These are phyloP conservation scores for Cyclophora albipunctata DNA, from an alignment of 2,888 invertebrate genomes.

Conservation along the genomic window DNA sequence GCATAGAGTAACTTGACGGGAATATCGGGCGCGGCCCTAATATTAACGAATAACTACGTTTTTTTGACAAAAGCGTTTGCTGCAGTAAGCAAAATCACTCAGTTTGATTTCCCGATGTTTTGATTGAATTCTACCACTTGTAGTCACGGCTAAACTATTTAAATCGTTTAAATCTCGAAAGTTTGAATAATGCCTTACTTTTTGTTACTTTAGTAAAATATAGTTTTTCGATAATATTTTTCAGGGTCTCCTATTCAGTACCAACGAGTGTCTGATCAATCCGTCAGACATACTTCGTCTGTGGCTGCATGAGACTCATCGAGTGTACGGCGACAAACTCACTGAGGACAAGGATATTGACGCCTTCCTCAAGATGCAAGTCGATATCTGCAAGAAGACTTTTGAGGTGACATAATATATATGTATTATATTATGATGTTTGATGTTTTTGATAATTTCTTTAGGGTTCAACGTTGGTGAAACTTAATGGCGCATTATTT, in stretches of 20 bases:
- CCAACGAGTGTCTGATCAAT: constrained; percentile 87
- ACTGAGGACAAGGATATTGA: constrained; percentile 95
- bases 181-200: no score
- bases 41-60: no score
- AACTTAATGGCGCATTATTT: no score
- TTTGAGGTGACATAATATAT: constrained; percentile 79
- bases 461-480: background rate
- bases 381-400: constrained; percentile 93
- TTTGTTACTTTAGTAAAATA: no score
- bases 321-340: constrained; percentile 96
- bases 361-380: constrained; percentile 89
- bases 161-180: no score
- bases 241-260: constrained; percentile 92
- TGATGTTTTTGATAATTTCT: background rate
- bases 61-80: no score
- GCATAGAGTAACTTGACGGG: no score
- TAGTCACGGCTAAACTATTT: no score
- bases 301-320: constrained; percentile 95
- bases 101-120: no score
- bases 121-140: no score
- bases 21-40: no score
- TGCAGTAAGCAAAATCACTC: no score
- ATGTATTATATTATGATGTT: background rate
- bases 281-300: constrained; percentile 89
- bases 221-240: constrained; percentile 1